phyloP scores from a whole-genome alignment of 2,888 invertebrate genomes.

The Spodoptera littoralis region DNA sequence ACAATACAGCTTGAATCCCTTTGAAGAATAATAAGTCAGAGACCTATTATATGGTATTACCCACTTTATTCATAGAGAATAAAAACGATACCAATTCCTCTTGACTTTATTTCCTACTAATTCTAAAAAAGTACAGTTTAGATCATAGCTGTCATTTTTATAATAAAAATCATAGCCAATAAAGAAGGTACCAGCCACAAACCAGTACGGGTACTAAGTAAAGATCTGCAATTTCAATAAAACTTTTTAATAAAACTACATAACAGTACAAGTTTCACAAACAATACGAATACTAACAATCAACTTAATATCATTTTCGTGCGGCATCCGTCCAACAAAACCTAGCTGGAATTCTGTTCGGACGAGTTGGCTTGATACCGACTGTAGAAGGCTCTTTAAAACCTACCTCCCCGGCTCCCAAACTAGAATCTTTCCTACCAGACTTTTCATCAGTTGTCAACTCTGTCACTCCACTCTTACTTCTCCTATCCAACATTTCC shows the following conservation, averaged over 20 bases:
- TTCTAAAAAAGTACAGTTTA: no score
- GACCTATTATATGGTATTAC: no score
- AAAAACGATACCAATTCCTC: no score
- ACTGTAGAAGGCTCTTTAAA: slow-evolving; percentile 45
- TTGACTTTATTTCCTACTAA: no score
- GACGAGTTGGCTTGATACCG: slow-evolving; percentile 67
- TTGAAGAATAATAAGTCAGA: no score
- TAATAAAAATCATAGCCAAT: background rate
- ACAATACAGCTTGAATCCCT: no score
- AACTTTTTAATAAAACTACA: slow-evolving; percentile 46
- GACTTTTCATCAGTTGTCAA: slow-evolving; percentile 40
- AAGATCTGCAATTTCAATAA: slow-evolving; percentile 31
- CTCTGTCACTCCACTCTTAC: slow-evolving; percentile 52
- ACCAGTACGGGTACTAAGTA: slow-evolving; percentile 18
- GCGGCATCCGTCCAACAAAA: slow-evolving; percentile 83
- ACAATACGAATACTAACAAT: slow-evolving; percentile 28
- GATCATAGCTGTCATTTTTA: no score
- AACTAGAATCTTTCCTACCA: slow-evolving; percentile 43
- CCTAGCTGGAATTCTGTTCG: slow-evolving; percentile 73
- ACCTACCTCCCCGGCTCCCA: slow-evolving; percentile 66
- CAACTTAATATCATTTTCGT: slow-evolving; percentile 52
- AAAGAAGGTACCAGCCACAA: slow-evolving; percentile 19
- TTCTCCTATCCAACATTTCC: slow-evolving; percentile 57
- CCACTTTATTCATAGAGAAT: no score
- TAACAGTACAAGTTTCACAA: slow-evolving; percentile 33